Base-by-base conservation (phyloP, 2,888 invertebrate species). In the Gibbula magus region DNA sequence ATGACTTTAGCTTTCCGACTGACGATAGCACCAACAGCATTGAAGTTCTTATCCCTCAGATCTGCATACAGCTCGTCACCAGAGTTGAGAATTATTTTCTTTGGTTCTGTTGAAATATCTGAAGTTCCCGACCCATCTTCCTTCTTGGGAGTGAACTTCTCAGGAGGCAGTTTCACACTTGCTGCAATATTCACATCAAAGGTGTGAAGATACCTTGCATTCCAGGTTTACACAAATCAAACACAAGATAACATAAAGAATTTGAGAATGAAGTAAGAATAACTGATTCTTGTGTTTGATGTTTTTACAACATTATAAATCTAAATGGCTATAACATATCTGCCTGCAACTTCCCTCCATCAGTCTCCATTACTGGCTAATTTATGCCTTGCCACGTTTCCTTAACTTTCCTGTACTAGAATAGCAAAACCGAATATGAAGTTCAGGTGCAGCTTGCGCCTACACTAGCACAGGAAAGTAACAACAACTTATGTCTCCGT, bases 11-110 rank as follows among this genome's bases (percentile, higher is more conserved):
- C 98, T 92, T 96, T 97, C 88, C 96, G 95, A 1, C 97, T 96
- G 0, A 99, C 94, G 18, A 96, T 95, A 54, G 96, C 95, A 3
- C 98, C 98, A 7, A 98, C 96, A 83, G 96, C 96, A 91, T 97
- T 97, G 91, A 99, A 98, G 93, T 97, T 97, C 91, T 96, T 97
- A 91, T 99, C 98, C 54, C 99, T 94, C 32, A 99, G 94, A 91
- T 98, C 98, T 0, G 96, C 95, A 92, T 96, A 99, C 16, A 99
- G 93, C 89, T 96, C 96, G 91, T 99, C 98, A 18, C 95, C 95
- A 0, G 98, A 98, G 94, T 98, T 97, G 74, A 99, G 94, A 83
- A 96, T 95, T 81, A 98, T 95, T 91, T 95, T 95, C 82, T 92
- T 92, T 7, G 87, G 86, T 89, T 96, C 96, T 81, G 95, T 95